Conservation (phyloP, 1,140 invertebrate genomes). For the Zaprionus taronus region DNA sequence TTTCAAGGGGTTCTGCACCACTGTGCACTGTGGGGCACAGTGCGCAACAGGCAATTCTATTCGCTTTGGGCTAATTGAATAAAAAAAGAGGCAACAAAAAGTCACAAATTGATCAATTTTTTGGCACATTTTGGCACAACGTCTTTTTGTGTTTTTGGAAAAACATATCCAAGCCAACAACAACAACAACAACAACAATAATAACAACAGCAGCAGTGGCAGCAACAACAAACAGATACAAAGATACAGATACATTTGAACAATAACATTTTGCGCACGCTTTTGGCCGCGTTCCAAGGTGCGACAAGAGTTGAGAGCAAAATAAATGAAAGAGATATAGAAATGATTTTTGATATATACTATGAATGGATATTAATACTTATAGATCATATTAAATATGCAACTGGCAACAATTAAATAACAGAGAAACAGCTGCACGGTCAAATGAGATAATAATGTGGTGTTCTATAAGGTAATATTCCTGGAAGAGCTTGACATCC, state of each 20-base stretch:
- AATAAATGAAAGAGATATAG: conserved; percentile 32
- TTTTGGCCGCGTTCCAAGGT: conserved; percentile 71
- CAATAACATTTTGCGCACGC: conserved; percentile 80
- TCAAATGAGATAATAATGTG: not conserved
- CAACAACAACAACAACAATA: conserved; percentile 24
- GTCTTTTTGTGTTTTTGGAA: conserved; percentile 64
- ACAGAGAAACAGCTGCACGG: conserved; percentile 7
- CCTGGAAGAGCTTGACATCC: not conserved
- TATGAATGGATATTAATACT: conserved; percentile 9
- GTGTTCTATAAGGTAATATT: not conserved
- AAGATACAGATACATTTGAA: conserved; percentile 28
- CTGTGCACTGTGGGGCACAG: conserved; percentile 31
- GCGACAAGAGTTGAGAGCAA: conserved; percentile 14
- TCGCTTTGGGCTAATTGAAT: conserved; percentile 52
- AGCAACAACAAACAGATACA: conserved; percentile 6
- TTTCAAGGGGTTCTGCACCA: conserved; percentile 2
- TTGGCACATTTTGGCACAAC: conserved; percentile 41
- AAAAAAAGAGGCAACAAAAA: conserved; percentile 30
- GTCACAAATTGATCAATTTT: conserved; percentile 54
- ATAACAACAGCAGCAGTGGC: conserved; percentile 3
- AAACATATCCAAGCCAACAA: conserved; percentile 60
- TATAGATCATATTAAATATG: conserved; percentile 37
- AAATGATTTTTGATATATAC: conserved; percentile 14
- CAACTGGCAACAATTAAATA: conserved; percentile 43
- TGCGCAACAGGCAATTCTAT: not conserved